Evolutionary conservation across 1,140 invertebrate species (phyloP).

Genomic region (Heliconius melpomene): DNA sequence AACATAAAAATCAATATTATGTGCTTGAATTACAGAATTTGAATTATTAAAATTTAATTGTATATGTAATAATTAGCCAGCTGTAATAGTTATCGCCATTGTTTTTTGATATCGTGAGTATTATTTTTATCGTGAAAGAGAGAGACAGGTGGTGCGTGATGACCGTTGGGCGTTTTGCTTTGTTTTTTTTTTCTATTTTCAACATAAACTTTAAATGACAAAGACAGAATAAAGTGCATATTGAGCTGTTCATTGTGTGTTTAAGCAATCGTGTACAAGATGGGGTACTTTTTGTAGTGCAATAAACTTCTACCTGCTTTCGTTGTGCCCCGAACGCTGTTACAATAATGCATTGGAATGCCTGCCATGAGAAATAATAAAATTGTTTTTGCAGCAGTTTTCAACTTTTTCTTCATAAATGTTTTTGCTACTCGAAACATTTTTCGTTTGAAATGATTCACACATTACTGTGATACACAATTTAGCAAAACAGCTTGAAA

Average conservation of each 20-base stretch:
- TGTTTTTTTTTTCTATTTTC: conserved; percentile 55
- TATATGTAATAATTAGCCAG: conserved; percentile 43
- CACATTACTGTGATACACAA: background rate
- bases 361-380: conserved; percentile 20
- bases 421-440: background rate
- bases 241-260: conserved; percentile 20
- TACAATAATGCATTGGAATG: conserved; percentile 20
- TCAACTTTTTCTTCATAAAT: background rate
- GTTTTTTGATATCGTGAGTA: conserved; percentile 67
- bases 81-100: conserved; percentile 71
- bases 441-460: background rate
- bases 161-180: conserved; percentile 65
- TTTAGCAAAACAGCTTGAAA: background rate
- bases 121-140: conserved; percentile 74
- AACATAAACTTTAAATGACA: conserved; percentile 14
- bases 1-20: conserved; percentile 14
- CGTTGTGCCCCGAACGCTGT: background rate
- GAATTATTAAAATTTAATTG: background rate
- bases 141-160: conserved; percentile 62
- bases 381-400: background rate
- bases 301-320: background rate
- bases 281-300: conserved; percentile 21
- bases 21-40: background rate
- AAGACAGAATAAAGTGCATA: conserved; percentile 20
- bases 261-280: background rate